Evolutionary conservation across 1,140 invertebrate genomes (phyloP), one percentile per base, ranked within the genome.

Genomic region (Thaumatotibia leucotreta): DNA sequence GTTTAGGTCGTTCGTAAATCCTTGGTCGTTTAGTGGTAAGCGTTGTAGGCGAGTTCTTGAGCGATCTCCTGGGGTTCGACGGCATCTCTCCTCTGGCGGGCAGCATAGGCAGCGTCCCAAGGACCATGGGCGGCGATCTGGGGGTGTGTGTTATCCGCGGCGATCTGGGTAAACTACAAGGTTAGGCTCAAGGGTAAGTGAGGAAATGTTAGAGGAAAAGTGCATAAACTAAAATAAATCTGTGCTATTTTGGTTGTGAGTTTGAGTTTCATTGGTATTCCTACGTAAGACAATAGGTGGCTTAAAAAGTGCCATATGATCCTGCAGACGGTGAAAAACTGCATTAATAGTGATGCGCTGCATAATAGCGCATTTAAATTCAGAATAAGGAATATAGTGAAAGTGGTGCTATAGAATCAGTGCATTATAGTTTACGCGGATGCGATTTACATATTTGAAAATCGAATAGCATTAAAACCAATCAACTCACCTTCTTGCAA

Each of bases 1-100:
- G n/a, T n/a, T n/a, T n/a, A n/a, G n/a, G n/a, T n/a, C n/a, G n/a
- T n/a, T n/a, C n/a, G n/a, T n/a, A n/a, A n/a, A n/a, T n/a, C n/a
- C n/a, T n/a, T n/a, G n/a, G n/a, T n/a, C 49, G 27, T 66, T 91
- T 93, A 93, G 49, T 89, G 91, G 82, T 96, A 95, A 49, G 93
- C 95, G 74, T 94, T 93, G 84, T 96, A 97, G 22, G 96, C 96
- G 72, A 96, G 83, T 70, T 94, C 91, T 76, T 96, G 95, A 14
- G 94, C 93, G 50, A 92, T 75, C 29, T 89, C 81, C 33, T 83
- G 75, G 39, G 91, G 86, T 64, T 92, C 92, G 27, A 88, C 83
- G 63, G 89, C 83, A 64, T 92, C 86, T 35, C 92, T 87, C 62
- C 90, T 83, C 39, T 88, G 86, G 66, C 93, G 91, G 54, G 87